Base-by-base conservation (phyloP, 2,797 vertebrate genomes). In the Echeneis naucrates region DNA sequence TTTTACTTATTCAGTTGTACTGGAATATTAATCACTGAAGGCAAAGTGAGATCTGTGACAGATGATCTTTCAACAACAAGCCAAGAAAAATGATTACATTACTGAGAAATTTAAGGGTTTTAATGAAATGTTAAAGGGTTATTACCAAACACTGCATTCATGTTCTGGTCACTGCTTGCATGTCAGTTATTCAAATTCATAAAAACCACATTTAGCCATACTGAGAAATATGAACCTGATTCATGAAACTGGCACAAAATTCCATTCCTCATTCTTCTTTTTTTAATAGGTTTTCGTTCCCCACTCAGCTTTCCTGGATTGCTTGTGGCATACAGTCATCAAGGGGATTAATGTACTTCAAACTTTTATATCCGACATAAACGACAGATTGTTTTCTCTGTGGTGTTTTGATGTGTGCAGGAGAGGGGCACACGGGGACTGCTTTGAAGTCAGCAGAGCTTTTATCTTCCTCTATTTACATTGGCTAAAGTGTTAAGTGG, bases 401-500 rank as follows among this genome's bases (percentile, higher is more conserved):
- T 35, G 26, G 51, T 37, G 59, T 83, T 91, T 87, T 83, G 77
- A 89, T 88, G 81, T 88, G 72, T 67, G 61, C 57, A 23, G 37
- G 50, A 61, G 82, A 70, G 68, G 52, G 62, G 35, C 44, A 2
- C 33, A 11, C 40, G 10, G 53, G 14, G 67, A 30, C 27, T 1
- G 63, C 80, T 90, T 88, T 93, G 88, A 92, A 91, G 85, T 86
- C 78, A 0, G 8, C 77, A 47, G 37, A 86, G 67, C 86, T 91
- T 91, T 91, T 80, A 92, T 92, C 75, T 82, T 59, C 58, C 75
- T 85, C 68, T 92, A 70, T 92, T 92, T 92, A 89, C 80, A 77
- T 62, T 83, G 80, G 83, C 82, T 85, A 78, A 89, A 84, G 92
- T 92, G 90, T 92, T 91, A 89, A 90, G 89, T 90, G 77, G 87